These are phyloP conservation scores for Phrynosoma platyrhinos DNA, from an alignment of 2,113 vertebrate genomes.

Conservation along the genomic window DNA sequence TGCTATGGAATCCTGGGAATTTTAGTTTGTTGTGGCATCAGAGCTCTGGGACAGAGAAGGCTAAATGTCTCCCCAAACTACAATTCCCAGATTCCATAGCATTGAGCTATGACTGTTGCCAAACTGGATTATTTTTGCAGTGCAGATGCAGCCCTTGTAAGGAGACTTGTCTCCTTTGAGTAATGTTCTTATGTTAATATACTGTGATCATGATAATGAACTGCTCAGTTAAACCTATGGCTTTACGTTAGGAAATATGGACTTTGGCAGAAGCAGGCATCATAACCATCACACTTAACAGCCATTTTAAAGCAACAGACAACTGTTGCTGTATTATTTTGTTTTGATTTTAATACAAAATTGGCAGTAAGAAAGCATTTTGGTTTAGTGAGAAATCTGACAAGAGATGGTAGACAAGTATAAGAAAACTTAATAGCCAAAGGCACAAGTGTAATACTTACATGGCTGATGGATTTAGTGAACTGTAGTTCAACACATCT, in stretches of 20 bases:
- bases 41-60: too few species aligned
- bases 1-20: too few species aligned
- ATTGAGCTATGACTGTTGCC: too few species aligned
- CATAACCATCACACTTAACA: not conserved
- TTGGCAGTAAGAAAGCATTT: not conserved
- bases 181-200: not conserved
- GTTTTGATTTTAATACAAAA: not conserved
- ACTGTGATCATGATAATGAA: not conserved
- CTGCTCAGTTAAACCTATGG: not conserved
- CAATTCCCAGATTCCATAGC: too few species aligned
- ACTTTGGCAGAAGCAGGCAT: not conserved
- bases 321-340: not conserved
- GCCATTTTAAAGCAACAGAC: not conserved
- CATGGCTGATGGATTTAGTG: too few species aligned
- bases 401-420: not conserved
- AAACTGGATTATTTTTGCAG: too few species aligned
- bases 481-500: not conserved
- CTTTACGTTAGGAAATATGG: not conserved
- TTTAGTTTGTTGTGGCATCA: too few species aligned
- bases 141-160: not conserved
- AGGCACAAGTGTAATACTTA: not conserved
- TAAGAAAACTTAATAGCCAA: not conserved
- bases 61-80: too few species aligned
- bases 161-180: not conserved
- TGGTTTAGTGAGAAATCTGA: not conserved